Evolutionary conservation across 2,797 vertebrate species (phyloP).

Genomic region (Hydrolagus colliei): DNA sequence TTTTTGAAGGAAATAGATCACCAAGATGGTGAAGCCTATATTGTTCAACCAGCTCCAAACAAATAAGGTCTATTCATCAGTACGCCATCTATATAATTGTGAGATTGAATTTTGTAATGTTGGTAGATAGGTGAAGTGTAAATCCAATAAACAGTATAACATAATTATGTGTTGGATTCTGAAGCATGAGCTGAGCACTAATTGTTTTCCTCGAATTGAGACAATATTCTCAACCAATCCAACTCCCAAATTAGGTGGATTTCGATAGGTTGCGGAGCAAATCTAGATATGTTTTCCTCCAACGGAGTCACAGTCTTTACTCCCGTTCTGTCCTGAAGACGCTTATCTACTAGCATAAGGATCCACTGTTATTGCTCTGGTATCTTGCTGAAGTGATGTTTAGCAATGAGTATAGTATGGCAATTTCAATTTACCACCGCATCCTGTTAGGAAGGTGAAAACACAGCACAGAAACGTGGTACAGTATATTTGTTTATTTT

Average conservation of each 20-base stretch:
- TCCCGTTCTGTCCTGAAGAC: no score
- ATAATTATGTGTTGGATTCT: neutral
- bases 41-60: neutral
- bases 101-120: neutral
- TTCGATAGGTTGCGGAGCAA: neutral
- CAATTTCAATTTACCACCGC: no score
- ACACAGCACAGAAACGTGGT: no score
- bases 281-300: neutral
- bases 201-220: neutral
- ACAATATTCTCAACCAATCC: neutral
- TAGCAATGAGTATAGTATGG: no score
- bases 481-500: no score
- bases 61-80: neutral
- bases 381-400: no score
- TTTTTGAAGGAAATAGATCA: neutral
- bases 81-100: neutral
- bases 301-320: no score
- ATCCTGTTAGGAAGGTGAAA: no score
- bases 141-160: neutral
- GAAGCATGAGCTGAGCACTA: neutral
- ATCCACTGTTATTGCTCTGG: no score
- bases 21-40: neutral
- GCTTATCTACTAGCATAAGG: no score
- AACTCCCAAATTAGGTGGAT: neutral
- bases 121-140: constrained; percentile 6